Evolutionary conservation across 1,140 invertebrate species (phyloP), one percentile per base, ranked within the genome.

Genomic region (Drosophila asahinai): DNA sequence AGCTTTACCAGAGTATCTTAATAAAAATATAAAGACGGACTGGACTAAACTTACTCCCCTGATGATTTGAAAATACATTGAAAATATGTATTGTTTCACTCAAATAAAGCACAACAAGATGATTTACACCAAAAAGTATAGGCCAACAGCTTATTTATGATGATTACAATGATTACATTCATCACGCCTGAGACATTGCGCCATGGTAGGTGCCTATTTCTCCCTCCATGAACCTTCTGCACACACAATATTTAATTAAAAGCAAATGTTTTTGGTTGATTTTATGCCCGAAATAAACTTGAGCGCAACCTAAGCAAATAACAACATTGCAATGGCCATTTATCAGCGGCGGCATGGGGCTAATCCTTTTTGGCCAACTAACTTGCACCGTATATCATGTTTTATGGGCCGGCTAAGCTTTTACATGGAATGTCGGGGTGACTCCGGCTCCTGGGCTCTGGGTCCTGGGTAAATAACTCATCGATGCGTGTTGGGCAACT

Each of bases 281-380:
- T 89, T 87, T 84, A 89, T 78, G 63, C 52, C 54, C 64, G 77
- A 77, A 72, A 83, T 86, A 77, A 87, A 72, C 77, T 62, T 51
- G 60, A 64, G 61, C 77, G 59, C 49, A 84, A 73, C 81, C 84
- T 87, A 87, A 90, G 81, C 81, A 87, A 87, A 87, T 87, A 87
- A 52, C 51, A 67, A 52, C 57, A 67, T 47, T 71, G 76, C 45
- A 49, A 38, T 36, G 67, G 38, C 76, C 84, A 87, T 87, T 87
- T 87, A 89, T 87, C 84, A 89, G 57, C 71, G 48, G 67, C 42
- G 62, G 55, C 74, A 58, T 57, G 55, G 73, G 65, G 81, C 84
- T 87, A 89, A 87, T 87, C 84, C 84, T 87, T 89, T 87, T 84
- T 81, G 86, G 80, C 77, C 80, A 87, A 82, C 77, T 76, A 87